Evolutionary conservation across 2,888 invertebrate species (phyloP).

Genomic region (Erannis defoliaria): DNA sequence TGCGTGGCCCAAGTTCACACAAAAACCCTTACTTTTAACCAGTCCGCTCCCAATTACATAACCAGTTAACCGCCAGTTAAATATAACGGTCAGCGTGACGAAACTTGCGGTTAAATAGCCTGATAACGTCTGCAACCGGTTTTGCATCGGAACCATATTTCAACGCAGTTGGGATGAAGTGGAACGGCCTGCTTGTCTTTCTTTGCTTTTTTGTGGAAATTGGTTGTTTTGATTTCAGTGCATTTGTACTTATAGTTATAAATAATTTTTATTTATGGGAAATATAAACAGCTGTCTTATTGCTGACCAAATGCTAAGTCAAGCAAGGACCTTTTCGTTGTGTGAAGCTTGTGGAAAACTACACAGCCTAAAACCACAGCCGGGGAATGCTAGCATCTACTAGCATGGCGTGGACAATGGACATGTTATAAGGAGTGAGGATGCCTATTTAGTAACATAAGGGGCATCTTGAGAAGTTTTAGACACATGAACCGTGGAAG

Average conservation of each 20-base stretch:
- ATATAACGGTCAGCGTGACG: slow-evolving; percentile 47
- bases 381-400: too few species aligned
- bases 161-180: slow-evolving; percentile 26
- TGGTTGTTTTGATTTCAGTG: not conserved
- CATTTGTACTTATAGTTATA: not conserved
- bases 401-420: too few species aligned
- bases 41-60: slow-evolving; percentile 39
- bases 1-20: not conserved
- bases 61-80: slow-evolving; percentile 40
- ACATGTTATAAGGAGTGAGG: too few species aligned
- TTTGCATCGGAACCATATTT: slow-evolving; percentile 41
- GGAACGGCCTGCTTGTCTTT: slow-evolving; percentile 3
- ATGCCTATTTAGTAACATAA: too few species aligned
- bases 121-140: slow-evolving; percentile 59
- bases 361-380: too few species aligned
- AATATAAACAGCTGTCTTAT: too few species aligned
- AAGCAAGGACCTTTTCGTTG: too few species aligned
- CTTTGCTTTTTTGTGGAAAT: not conserved
- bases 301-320: too few species aligned
- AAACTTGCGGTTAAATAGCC: slow-evolving; percentile 50
- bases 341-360: too few species aligned
- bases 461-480: too few species aligned
- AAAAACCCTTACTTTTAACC: slow-evolving; percentile 9
- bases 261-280: too few species aligned
- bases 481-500: too few species aligned